A percentile compares a stretch with the other conserved stretches of the same genome.
Conservation (phyloP, 2,888 invertebrate species). For the Platynereis dumerilii region DNA sequence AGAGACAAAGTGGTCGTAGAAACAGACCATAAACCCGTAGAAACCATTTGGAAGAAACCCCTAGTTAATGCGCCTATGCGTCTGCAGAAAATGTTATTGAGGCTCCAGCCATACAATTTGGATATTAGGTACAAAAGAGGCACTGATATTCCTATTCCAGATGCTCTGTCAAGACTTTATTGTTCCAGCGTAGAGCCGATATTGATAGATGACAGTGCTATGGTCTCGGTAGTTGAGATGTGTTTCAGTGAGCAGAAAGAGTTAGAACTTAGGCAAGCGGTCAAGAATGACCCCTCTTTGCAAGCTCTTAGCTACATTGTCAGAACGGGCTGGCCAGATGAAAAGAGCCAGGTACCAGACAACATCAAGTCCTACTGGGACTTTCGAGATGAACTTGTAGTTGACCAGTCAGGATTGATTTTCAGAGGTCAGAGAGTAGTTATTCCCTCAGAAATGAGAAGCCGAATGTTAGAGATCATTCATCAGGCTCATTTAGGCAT, state of each 20-base stretch:
- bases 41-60: background rate
- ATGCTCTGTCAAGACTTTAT: background rate
- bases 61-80: background rate
- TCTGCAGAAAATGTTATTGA: background rate
- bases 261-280: background rate
- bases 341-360: too few relatives aligned
- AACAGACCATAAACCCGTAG: background rate
- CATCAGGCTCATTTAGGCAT: background rate
- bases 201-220: background rate
- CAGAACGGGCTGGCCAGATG: background rate
- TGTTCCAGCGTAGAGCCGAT: background rate
- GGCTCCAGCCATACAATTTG: background rate
- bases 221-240: background rate
- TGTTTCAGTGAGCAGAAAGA: background rate
- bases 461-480: background rate
- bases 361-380: background rate
- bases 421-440: constrained; percentile 1
- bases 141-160: background rate
- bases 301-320: background rate
- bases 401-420: background rate
- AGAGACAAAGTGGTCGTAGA: background rate
- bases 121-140: background rate
- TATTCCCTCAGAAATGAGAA: background rate
- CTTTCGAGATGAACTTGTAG: background rate
- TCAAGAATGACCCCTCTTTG: background rate